Evolutionary conservation across 2,113 vertebrate species (phyloP), one percentile per base, ranked within the genome.

Genomic region (Aspidoscelis tigris): DNA sequence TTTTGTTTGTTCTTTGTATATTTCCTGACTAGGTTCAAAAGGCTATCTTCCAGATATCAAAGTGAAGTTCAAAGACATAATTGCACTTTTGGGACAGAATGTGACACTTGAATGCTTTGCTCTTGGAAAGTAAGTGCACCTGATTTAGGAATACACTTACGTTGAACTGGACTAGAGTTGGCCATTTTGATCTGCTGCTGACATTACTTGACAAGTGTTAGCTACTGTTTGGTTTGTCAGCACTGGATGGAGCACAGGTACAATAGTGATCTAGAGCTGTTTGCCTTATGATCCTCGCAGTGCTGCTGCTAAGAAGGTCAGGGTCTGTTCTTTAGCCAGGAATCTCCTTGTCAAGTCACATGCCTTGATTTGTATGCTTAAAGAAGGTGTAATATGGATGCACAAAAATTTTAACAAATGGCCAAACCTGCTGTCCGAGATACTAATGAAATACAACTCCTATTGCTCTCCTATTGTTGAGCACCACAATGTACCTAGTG

Each of bases 21-120:
- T 93, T 64, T 89, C 82, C 92, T 93, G 69, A 16, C 90, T 94
- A 99, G 98, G 97, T 89, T 91, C 95, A 76, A 97, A 97, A 92
- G 97, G 98, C 75, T 99, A 99, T 89, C 97, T 98, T 10, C 98
- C 98, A 87, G 98, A 99, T 93, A 98, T 99, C 84, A 97, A 96
- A 89, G 98, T 99, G 86, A 97, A 96, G 88, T 99, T 98, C 91
- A 96, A 96, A 87, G 97, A 99, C 83, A 97, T 96, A 0, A 96
- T 95, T 1, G 96, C 97, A 69, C 88, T 99, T 83, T 95, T 97
- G 90, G 98, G 98, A 22, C 97, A 99, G 90, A 98, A 99, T 1
- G 93, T 99, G 90, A 99, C 97, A 0, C 93, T 99, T 91, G 99
- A 99, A 86, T 99, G 99, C 92, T 99, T 99, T 85, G 99, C 98